A percentile compares a stretch with the other conserved stretches of the same genome.
Conservation (phyloP, 1,140 invertebrate genomes). For the Nebria ingens region DNA sequence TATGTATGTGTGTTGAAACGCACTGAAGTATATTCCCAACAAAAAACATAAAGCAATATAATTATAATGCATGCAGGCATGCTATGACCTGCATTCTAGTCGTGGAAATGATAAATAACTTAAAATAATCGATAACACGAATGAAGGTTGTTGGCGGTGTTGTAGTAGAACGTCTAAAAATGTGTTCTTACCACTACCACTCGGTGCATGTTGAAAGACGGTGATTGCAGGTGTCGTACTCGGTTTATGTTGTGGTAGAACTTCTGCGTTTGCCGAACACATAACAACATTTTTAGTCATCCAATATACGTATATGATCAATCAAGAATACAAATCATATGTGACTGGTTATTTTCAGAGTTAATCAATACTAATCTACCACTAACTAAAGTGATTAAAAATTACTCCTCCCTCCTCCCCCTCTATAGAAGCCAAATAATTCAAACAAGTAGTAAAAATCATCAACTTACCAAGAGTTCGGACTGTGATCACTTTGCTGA, state of each 20-base stretch:
- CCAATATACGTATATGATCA: neutral
- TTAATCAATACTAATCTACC: neutral
- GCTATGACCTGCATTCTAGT: slow-evolving; percentile 6
- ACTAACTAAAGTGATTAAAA: too few species aligned
- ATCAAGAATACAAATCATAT: slow-evolving; percentile 3
- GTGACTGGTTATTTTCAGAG: neutral
- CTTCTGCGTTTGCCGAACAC: slow-evolving; percentile 40
- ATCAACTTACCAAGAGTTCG: slow-evolving; percentile 73
- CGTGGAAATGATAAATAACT: slow-evolving; percentile 2
- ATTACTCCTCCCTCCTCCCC: too few species aligned
- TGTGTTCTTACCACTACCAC: slow-evolving; percentile 41
- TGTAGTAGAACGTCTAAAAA: neutral
- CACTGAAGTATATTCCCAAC: slow-evolving; percentile 4
- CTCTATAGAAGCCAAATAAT: neutral
- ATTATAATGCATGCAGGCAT: slow-evolving; percentile 8
- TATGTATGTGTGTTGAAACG: neutral
- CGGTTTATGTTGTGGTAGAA: slow-evolving; percentile 37
- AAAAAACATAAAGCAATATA: slow-evolving; percentile 6
- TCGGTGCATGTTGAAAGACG: slow-evolving; percentile 47
- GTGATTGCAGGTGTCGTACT: slow-evolving; percentile 32
- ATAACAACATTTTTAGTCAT: neutral
- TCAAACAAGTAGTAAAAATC: neutral
- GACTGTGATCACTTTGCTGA: slow-evolving; percentile 83
- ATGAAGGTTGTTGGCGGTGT: neutral
- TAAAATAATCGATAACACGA: slow-evolving; percentile 4